phyloP scores from a whole-genome alignment of 1,140 invertebrate genomes.

The Drosophila hydei region DNA sequence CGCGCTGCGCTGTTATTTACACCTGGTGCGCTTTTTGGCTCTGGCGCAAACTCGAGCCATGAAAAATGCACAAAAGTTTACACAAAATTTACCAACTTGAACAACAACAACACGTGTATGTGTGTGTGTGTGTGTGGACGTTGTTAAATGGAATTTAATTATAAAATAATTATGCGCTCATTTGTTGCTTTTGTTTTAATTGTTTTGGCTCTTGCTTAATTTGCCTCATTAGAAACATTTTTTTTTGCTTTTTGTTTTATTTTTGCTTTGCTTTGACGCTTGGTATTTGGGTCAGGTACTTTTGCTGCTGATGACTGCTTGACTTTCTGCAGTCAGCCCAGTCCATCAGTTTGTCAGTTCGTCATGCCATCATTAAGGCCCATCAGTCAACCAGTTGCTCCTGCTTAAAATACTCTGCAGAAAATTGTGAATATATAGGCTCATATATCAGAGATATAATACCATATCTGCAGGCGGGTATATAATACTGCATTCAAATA shows the following conservation, averaged over 20 bases:
- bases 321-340: constrained; percentile 16
- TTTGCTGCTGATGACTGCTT: constrained; percentile 31
- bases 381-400: constrained; percentile 11
- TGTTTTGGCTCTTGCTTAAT: constrained; percentile 77
- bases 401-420: constrained; percentile 16
- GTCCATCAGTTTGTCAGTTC: constrained; percentile 30
- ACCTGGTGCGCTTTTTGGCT: constrained; percentile 65
- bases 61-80: constrained; percentile 51
- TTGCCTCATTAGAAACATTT: constrained; percentile 77
- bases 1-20: constrained; percentile 59
- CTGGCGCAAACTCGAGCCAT: constrained; percentile 37
- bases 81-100: constrained; percentile 51
- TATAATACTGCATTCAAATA: too few species aligned
- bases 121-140: constrained; percentile 43
- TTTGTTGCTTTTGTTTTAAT: constrained; percentile 76
- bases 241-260: constrained; percentile 5
- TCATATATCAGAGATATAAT: too few species aligned
- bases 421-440: too few species aligned
- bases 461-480: too few species aligned
- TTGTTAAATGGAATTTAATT: constrained; percentile 79
- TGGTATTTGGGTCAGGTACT: constrained; percentile 62
- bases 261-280: constrained; percentile 22
- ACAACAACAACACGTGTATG: constrained; percentile 5
- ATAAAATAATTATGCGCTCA: constrained; percentile 80
- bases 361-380: constrained; percentile 31